A percentile compares a stretch with the other conserved stretches of the same genome.
Conservation (phyloP, 2,888 invertebrate genomes). For the Gastrophysa polygoni region DNA sequence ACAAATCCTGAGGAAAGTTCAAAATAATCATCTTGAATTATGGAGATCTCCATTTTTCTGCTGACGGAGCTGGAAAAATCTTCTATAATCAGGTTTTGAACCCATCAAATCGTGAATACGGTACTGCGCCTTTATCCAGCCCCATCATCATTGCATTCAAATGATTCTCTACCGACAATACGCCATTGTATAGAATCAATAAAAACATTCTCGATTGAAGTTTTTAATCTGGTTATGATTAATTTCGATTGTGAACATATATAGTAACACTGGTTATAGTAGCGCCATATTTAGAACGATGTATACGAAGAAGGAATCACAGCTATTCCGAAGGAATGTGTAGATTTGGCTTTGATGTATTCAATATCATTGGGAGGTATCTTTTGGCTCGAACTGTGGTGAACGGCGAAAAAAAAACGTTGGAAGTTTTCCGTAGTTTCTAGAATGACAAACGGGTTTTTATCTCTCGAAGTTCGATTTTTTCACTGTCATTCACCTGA, state of each 20-base stretch:
- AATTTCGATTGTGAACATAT: slow-evolving; percentile 31
- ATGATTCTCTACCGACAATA: not conserved
- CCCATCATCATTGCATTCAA: not conserved
- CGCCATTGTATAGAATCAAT: slow-evolving; percentile 2
- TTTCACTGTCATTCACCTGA: no score
- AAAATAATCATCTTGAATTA: no score
- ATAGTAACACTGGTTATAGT: slow-evolving; percentile 27
- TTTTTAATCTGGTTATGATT: slow-evolving; percentile 32
- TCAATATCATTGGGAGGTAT: slow-evolving; percentile 24
- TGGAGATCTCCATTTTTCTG: no score
- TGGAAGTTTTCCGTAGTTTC: not conserved
- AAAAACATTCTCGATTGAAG: slow-evolving; percentile 27
- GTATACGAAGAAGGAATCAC: slow-evolving; percentile 27
- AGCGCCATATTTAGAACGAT: slow-evolving; percentile 26
- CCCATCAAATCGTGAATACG: not conserved
- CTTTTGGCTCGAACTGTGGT: slow-evolving; percentile 10
- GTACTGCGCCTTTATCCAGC: not conserved
- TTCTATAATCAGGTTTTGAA: no score
- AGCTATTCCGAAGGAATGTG: slow-evolving; percentile 33
- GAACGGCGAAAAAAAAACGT: not conserved
- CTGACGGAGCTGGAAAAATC: no score
- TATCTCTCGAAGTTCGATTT: no score
- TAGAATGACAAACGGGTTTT: no score
- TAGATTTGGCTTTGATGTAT: slow-evolving; percentile 30
- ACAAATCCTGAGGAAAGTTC: no score